Conservation (phyloP, 2,888 invertebrate species). For the Drosophila seclusa region DNA sequence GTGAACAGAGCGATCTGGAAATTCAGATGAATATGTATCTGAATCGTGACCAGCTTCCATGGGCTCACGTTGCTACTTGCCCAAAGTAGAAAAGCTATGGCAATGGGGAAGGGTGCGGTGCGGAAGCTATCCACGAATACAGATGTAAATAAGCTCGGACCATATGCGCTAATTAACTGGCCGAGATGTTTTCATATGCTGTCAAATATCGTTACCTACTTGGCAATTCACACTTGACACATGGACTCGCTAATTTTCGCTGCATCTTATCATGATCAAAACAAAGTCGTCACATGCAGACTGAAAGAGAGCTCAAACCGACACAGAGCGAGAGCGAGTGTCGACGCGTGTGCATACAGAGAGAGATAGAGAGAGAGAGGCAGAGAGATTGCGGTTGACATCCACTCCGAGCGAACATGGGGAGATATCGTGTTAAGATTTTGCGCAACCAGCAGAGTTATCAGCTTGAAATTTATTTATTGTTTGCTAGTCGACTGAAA, state of each 20-base stretch:
- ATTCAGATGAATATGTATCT: conserved; percentile 1
- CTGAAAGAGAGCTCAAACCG: neutral
- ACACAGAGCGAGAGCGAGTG: conserved; percentile 2
- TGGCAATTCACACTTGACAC: conserved; percentile 79
- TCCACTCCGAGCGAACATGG: conserved; percentile 17
- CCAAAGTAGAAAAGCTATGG: neutral
- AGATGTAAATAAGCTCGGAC: conserved; percentile 59
- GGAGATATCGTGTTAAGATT: conserved; percentile 74
- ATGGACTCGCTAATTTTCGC: conserved; percentile 70
- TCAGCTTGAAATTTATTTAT: conserved; percentile 71
- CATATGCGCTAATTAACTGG: conserved; percentile 63
- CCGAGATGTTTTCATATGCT: conserved; percentile 70
- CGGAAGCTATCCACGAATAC: conserved; percentile 11
- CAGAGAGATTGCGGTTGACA: conserved; percentile 18
- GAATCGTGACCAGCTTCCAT: conserved; percentile 7
- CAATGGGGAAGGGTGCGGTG: neutral
- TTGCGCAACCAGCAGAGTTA: conserved; percentile 70
- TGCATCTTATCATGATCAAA: conserved; percentile 61
- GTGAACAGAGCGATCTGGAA: neutral
- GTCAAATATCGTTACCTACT: conserved; percentile 71
- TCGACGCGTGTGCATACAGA: conserved; percentile 8
- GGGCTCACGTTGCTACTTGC: neutral
- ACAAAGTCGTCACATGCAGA: conserved; percentile 12
- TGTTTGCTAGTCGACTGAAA: conserved; percentile 43
- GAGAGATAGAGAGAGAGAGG: conserved; percentile 4